These are phyloP conservation scores for Stegodyphus mimosarum DNA, from an alignment of 1,140 invertebrate genomes.

Conservation along the genomic window DNA sequence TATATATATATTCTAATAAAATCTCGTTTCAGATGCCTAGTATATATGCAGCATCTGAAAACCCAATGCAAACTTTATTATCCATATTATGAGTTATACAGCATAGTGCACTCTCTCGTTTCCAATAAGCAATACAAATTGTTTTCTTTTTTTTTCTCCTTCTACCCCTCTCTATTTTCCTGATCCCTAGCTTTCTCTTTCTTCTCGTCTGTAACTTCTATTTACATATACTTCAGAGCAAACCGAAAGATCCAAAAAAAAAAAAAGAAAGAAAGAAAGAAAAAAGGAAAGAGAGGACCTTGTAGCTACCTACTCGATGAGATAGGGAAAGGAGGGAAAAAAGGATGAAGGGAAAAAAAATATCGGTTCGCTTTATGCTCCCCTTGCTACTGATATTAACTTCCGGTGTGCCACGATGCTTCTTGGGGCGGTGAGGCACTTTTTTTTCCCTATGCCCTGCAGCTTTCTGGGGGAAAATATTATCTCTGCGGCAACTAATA, in stretches of 20 bases:
- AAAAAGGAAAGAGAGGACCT: too few relatives aligned
- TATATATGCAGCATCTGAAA: too few relatives aligned
- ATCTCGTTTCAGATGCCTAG: too few relatives aligned
- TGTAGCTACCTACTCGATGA: too few relatives aligned
- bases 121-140: neutral
- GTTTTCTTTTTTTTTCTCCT: neutral
- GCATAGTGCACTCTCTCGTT: neutral
- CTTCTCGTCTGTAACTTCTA: slow-evolving; percentile 12
- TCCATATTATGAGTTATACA: slow-evolving; percentile 15
- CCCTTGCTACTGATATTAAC: slow-evolving; percentile 40
- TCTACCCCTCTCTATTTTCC: neutral
- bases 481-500: neutral
- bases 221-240: neutral
- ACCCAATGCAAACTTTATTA: slow-evolving; percentile 45
- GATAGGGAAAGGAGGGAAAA: neutral
- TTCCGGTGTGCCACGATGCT: slow-evolving; percentile 26
- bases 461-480: neutral
- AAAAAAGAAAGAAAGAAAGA: too few relatives aligned
- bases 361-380: neutral
- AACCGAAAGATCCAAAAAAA: neutral
- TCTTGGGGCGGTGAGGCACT: neutral
- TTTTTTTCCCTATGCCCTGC: neutral
- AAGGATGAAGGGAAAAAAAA: slow-evolving; percentile 9
- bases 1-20: too few relatives aligned
- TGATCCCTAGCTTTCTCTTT: neutral